A percentile compares a stretch with the other conserved stretches of the same genome.
These are phyloP conservation scores for Helarctos malayanus DNA, from an alignment of 2,797 vertebrate species.

Conservation along the genomic window DNA sequence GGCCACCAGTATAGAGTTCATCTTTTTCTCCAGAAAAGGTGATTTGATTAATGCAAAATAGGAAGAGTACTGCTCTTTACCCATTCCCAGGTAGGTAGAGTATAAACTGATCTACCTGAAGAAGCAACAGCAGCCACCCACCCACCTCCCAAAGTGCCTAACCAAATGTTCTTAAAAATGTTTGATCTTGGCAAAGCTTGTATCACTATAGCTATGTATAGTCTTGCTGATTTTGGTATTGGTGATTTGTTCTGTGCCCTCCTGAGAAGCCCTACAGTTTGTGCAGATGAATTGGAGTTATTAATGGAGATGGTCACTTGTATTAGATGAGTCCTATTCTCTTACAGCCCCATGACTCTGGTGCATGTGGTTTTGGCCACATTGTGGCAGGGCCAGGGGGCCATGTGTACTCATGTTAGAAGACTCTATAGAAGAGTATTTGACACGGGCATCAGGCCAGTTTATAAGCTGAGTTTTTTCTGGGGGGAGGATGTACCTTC, in stretches of 20 bases:
- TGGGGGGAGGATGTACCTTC: background rate
- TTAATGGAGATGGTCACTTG: background rate
- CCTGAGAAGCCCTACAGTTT: conserved; percentile 19
- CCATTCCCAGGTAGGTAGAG: background rate
- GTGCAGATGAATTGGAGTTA: conserved; percentile 53
- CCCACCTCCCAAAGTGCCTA: background rate
- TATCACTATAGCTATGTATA: background rate
- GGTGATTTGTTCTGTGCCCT: conserved; percentile 43
- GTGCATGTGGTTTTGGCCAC: background rate
- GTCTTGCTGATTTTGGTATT: background rate
- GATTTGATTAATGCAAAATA: background rate
- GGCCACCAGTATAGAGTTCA: background rate
- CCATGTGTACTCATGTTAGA: background rate
- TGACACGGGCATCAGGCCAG: background rate
- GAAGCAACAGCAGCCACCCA: background rate
- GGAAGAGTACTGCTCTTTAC: background rate
- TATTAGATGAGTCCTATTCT: background rate
- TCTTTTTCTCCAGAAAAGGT: background rate
- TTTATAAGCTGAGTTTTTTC: background rate
- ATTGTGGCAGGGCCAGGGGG: background rate
- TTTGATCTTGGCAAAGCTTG: background rate
- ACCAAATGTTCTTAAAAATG: background rate
- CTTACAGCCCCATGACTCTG: background rate
- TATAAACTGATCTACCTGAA: background rate
- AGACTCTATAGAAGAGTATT: background rate